These are phyloP conservation scores for Oryctolagus cuniculus DNA, from an alignment of 2,113 vertebrate species.

Conservation along the genomic window mOryCun1.1 NC_091439.1:97704501-97705000, in stretches of 20 bases:
- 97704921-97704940: slow-evolving; percentile 10
- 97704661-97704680: too few relatives aligned
- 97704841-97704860: not conserved
- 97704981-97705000: too few relatives aligned
- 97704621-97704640: too few relatives aligned
- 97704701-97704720: not conserved
- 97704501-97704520: too few relatives aligned
- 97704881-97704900: not conserved
- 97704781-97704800: not conserved
- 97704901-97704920: not conserved
- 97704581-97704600: too few relatives aligned
- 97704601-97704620: too few relatives aligned
- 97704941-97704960: slow-evolving; percentile 16
- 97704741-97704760: too few relatives aligned
- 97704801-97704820: not conserved
- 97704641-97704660: too few relatives aligned
- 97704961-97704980: not conserved
- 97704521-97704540: too few relatives aligned
- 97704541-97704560: too few relatives aligned
- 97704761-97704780: too few relatives aligned
- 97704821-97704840: slow-evolving; percentile 43
- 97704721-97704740: not conserved
- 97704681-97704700: not conserved
- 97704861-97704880: not conserved
- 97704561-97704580: too few relatives aligned